phyloP scores from a whole-genome alignment of 2,797 vertebrate genomes.

The Ptychadena robeensis region DNA sequence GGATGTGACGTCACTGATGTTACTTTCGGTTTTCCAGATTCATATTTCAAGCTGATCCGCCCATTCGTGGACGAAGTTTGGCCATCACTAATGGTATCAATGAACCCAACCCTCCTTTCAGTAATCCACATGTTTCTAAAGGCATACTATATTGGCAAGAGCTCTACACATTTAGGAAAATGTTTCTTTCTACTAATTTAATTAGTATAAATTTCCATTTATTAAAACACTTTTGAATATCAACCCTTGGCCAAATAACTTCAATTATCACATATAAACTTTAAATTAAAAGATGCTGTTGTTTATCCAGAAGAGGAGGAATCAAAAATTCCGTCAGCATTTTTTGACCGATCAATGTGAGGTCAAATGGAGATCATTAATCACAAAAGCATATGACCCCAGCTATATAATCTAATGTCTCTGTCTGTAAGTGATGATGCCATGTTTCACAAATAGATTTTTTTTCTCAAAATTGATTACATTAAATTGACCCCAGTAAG shows the following conservation, averaged over 20 bases:
- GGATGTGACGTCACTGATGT: no score
- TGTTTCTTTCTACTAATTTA: no score
- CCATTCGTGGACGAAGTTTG: no score
- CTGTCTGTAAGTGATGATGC: conserved; percentile 31
- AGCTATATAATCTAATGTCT: conserved; percentile 37
- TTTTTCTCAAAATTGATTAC: conserved; percentile 48
- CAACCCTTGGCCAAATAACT: not conserved
- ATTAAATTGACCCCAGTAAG: conserved; percentile 35
- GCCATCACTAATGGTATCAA: no score
- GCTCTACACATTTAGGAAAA: no score
- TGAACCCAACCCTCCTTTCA: no score
- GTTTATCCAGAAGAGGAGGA: conserved; percentile 9
- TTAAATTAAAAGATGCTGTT: conserved; percentile 2
- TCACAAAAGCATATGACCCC: conserved; percentile 33
- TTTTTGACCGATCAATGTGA: conserved; percentile 39
- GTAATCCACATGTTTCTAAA: no score
- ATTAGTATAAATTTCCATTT: no score
- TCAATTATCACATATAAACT: not conserved
- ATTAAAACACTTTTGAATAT: not conserved
- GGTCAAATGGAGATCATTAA: conserved; percentile 47
- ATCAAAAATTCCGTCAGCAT: conserved; percentile 36
- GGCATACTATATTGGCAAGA: no score
- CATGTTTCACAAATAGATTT: conserved; percentile 53
- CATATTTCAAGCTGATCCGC: no score
- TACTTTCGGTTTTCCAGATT: no score